These are phyloP conservation scores for Desmodus rotundus DNA, from an alignment of 2,113 vertebrate species.

Conservation along the genomic window DNA sequence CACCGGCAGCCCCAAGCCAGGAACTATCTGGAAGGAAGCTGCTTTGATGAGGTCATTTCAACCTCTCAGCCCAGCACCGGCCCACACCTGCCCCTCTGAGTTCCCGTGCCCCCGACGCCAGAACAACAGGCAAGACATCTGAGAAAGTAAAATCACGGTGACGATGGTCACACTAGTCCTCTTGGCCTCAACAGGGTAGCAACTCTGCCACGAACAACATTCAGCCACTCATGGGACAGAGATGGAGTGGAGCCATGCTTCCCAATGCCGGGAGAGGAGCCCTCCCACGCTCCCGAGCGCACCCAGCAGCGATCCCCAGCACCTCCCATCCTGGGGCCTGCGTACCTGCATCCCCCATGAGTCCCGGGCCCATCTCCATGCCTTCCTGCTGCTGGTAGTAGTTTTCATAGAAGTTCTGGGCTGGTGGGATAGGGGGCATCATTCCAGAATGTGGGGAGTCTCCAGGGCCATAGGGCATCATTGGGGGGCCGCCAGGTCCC, in stretches of 20 bases:
- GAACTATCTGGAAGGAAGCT: neutral
- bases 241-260: neutral
- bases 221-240: neutral
- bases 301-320: too few relatives aligned
- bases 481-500: constrained; percentile 80
- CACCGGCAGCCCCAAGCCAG: neutral
- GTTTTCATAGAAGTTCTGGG: constrained; percentile 89
- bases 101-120: neutral
- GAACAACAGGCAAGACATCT: neutral
- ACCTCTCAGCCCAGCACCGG: neutral
- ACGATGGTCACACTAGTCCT: neutral
- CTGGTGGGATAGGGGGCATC: constrained; percentile 83
- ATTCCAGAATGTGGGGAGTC: constrained; percentile 85
- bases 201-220: neutral
- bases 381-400: constrained; percentile 90
- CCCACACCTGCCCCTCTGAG: neutral
- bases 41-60: rapidly evolving
- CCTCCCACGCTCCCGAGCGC: too few relatives aligned
- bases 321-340: rapidly evolving
- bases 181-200: neutral
- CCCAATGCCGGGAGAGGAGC: neutral
- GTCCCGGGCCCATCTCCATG: constrained; percentile 82
- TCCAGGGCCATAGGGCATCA: constrained; percentile 88
- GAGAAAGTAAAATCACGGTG: neutral
- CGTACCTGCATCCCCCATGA: constrained; percentile 77